These are phyloP conservation scores for Cecidostiba fungosa DNA, from an alignment of 2,888 invertebrate species.

Conservation along the genomic window DNA sequence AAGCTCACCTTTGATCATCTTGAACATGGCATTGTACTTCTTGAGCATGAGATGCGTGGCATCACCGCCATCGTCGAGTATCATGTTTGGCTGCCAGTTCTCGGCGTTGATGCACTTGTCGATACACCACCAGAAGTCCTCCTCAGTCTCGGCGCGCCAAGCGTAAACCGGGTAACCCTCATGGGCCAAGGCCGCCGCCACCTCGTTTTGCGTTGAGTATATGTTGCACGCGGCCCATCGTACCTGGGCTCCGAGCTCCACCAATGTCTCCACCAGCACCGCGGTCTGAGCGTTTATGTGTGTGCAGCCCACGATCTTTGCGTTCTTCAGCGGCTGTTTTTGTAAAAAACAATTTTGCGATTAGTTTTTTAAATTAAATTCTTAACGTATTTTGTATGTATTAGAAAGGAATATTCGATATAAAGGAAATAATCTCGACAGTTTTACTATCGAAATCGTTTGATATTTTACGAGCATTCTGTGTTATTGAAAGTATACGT, in stretches of 20 bases:
- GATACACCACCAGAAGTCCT: constrained; percentile 99
- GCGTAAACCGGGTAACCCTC: constrained; percentile 95
- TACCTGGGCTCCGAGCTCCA: constrained; percentile 93
- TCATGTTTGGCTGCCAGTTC: constrained; percentile 99
- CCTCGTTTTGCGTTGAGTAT: constrained; percentile 99
- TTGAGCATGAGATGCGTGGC: constrained; percentile 98
- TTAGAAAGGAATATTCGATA: too few relatives aligned
- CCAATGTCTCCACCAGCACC: constrained; percentile 94
- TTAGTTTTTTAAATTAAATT: background rate
- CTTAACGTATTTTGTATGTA: background rate
- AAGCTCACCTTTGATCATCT: constrained; percentile 89
- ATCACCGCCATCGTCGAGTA: constrained; percentile 98
- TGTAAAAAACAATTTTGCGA: background rate
- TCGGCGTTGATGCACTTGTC: constrained; percentile 96
- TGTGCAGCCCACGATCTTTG: constrained; percentile 98
- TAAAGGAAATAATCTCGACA: background rate
- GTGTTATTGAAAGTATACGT: background rate
- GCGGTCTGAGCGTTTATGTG: constrained; percentile 99
- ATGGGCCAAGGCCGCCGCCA: constrained; percentile 96
- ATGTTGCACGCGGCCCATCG: constrained; percentile 99
- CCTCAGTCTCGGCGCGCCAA: constrained; percentile 98
- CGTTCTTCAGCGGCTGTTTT: constrained; percentile 90
- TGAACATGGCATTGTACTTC: constrained; percentile 96
- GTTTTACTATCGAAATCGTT: background rate
- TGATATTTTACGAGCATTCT: background rate